Conservation (phyloP, 2,797 vertebrate genomes). For the Allobates femoralis region DNA sequence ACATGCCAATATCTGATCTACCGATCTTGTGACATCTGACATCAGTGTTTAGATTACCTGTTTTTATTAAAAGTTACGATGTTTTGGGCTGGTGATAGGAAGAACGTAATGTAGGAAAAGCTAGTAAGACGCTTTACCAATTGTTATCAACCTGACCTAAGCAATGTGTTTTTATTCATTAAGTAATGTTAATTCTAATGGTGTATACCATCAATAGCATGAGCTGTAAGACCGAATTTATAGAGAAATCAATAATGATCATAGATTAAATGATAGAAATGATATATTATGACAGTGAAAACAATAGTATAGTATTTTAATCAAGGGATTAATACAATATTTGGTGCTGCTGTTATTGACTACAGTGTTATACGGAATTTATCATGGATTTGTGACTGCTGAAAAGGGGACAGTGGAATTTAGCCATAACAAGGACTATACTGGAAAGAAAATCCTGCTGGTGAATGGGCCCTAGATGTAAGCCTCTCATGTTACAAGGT, state of each 20-base stretch:
- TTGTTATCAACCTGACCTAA: slow-evolving; percentile 66
- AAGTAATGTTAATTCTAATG: slow-evolving; percentile 67
- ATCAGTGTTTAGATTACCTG: slow-evolving; percentile 42
- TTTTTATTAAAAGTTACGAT: slow-evolving; percentile 65
- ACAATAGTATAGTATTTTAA: slow-evolving; percentile 70
- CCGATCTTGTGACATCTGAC: slow-evolving; percentile 26
- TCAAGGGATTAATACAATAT: slow-evolving; percentile 79
- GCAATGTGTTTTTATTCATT: slow-evolving; percentile 66
- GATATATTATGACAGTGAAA: slow-evolving; percentile 81
- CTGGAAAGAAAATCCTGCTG: slow-evolving; percentile 80
- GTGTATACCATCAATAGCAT: slow-evolving; percentile 72
- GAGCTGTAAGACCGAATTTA: slow-evolving; percentile 75
- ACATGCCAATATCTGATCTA: neutral
- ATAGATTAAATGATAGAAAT: slow-evolving; percentile 72
- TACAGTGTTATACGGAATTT: slow-evolving; percentile 84
- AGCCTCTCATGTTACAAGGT: slow-evolving; percentile 72
- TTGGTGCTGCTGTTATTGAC: slow-evolving; percentile 84
- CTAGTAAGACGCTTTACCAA: slow-evolving; percentile 67
- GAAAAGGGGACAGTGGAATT: slow-evolving; percentile 82
- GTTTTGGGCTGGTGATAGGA: slow-evolving; percentile 68
- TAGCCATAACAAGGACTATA: slow-evolving; percentile 81
- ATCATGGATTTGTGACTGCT: slow-evolving; percentile 83
- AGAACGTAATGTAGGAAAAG: slow-evolving; percentile 62
- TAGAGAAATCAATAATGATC: slow-evolving; percentile 61
- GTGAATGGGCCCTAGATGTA: slow-evolving; percentile 75